phyloP scores from a whole-genome alignment of 2,888 invertebrate species.

The Tuberolachnus salignus region DNA sequence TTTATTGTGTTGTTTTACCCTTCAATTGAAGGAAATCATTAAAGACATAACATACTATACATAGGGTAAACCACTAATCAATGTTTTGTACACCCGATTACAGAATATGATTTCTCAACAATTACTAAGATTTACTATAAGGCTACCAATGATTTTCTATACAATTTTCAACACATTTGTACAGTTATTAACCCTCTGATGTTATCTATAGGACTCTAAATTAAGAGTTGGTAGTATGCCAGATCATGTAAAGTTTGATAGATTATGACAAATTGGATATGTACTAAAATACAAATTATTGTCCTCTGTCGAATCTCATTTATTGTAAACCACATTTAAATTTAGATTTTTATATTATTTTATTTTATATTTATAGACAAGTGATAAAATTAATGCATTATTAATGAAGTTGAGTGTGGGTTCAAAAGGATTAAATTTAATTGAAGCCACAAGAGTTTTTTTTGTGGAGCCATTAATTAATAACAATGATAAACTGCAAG shows the following conservation, averaged over 20 bases:
- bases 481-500: slow-evolving; percentile 76
- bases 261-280: too few relatives aligned
- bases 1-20: too few relatives aligned
- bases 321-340: not conserved
- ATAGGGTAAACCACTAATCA: not conserved
- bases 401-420: slow-evolving; percentile 73
- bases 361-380: slow-evolving; percentile 59
- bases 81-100: too few relatives aligned
- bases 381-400: slow-evolving; percentile 66
- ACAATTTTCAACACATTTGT: too few relatives aligned
- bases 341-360: slow-evolving; percentile 11
- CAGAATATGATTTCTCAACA: too few relatives aligned
- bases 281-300: too few relatives aligned
- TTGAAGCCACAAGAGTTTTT: slow-evolving; percentile 79
- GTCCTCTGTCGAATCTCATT: not conserved
- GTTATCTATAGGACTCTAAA: too few relatives aligned
- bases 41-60: not conserved
- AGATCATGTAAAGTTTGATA: too few relatives aligned
- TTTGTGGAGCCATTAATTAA: slow-evolving; percentile 77
- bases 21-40: not conserved
- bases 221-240: too few relatives aligned
- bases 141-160: too few relatives aligned
- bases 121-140: too few relatives aligned
- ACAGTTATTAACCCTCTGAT: too few relatives aligned
- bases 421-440: slow-evolving; percentile 78